A percentile compares a stretch with the other conserved stretches of the same genome.
Conservation (phyloP, 2,113 vertebrate species). For the Heterotis niloticus region DNA sequence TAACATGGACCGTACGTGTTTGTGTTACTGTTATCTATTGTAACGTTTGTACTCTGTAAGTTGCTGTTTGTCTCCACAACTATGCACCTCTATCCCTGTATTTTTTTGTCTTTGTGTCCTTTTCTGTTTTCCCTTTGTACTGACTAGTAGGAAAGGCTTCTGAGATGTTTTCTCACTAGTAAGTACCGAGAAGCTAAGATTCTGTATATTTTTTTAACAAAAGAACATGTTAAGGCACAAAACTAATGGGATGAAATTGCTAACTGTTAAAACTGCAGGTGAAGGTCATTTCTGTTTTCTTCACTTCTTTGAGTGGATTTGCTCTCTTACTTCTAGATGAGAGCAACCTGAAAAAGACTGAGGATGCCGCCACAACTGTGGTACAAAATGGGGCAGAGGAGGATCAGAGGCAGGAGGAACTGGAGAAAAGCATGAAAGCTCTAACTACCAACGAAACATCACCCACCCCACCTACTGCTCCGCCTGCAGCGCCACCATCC, state of each 20-base stretch:
- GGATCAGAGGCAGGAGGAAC: slow-evolving; percentile 66
- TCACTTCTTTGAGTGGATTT: not conserved
- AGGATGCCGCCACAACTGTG: slow-evolving; percentile 40
- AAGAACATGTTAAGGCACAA: slow-evolving; percentile 48
- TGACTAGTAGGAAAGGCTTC: slow-evolving; percentile 73
- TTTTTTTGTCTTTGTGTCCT: slow-evolving; percentile 63
- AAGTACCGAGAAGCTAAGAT: slow-evolving; percentile 73
- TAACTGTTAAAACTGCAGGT: slow-evolving; percentile 29
- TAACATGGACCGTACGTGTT: slow-evolving; percentile 32
- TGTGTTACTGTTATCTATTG: slow-evolving; percentile 15
- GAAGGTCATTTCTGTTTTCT: not conserved
- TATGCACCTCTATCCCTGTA: slow-evolving; percentile 52
- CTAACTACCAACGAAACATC: slow-evolving; percentile 69
- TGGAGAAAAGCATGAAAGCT: slow-evolving; percentile 75
- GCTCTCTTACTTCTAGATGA: not conserved
- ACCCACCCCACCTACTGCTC: slow-evolving; percentile 57
- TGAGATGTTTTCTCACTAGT: slow-evolving; percentile 81
- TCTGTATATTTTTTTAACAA: slow-evolving; percentile 37
- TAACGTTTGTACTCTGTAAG: slow-evolving; percentile 48
- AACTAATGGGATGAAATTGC: slow-evolving; percentile 25
- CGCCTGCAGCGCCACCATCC: slow-evolving; percentile 57
- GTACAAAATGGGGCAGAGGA: slow-evolving; percentile 79
- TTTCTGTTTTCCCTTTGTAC: slow-evolving; percentile 55
- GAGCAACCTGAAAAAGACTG: slow-evolving; percentile 57
- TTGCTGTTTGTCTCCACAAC: slow-evolving; percentile 42